Percentiles rank a stretch among this genome's conserved stretches.
phyloP scores from a whole-genome alignment of 1,140 invertebrate species.

The Leptopilina boulardi region DNA sequence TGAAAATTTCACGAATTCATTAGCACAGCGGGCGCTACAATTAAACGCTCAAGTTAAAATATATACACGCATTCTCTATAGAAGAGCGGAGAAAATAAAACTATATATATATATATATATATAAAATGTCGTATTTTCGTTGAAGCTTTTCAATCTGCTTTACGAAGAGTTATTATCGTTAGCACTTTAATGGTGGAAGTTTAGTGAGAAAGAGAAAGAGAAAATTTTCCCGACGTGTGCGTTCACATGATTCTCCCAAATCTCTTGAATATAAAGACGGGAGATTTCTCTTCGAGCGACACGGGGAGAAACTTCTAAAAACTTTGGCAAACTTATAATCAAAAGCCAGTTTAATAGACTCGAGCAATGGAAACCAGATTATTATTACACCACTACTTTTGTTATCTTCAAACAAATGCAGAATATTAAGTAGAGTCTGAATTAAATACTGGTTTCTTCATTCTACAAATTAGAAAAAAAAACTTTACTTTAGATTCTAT shows the following conservation, averaged over 20 bases:
- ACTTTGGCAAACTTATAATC: conserved; percentile 21
- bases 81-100: not conserved
- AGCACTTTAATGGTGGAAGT: not conserved
- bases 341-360: not conserved
- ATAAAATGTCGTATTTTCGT: conserved; percentile 12
- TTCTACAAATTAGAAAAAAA: no score
- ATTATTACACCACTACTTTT: not conserved
- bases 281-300: not conserved
- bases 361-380: not conserved
- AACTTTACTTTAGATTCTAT: not conserved
- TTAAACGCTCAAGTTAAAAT: not conserved
- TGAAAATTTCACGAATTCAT: conserved; percentile 23
- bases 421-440: not conserved
- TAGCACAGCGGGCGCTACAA: not conserved
- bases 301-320: not conserved
- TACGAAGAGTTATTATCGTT: not conserved
- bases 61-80: not conserved
- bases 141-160: conserved; percentile 23
- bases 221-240: not conserved
- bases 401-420: not conserved
- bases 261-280: not conserved
- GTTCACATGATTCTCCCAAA: not conserved
- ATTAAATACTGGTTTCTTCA: not conserved
- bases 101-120: not conserved
- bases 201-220: not conserved